Conservation (phyloP, 2,113 vertebrate species). For the Tympanuchus pallidicinctus region DNA sequence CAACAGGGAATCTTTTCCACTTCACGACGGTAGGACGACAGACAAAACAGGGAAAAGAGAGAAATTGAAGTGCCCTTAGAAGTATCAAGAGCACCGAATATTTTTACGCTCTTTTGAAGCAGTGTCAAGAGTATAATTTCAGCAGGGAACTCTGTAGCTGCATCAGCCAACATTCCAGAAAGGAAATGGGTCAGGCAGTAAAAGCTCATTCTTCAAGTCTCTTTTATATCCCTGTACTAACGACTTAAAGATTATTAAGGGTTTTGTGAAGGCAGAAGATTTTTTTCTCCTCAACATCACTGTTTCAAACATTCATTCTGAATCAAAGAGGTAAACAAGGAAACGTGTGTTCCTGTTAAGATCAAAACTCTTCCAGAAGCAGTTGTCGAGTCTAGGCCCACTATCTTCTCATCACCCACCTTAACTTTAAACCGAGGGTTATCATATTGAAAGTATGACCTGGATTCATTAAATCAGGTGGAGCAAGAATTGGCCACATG, state of each 20-base stretch:
- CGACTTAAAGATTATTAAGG: not conserved
- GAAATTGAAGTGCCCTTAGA: not conserved
- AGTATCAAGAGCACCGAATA: slow-evolving; percentile 41
- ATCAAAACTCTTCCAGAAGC: not conserved
- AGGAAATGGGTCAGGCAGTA: not conserved
- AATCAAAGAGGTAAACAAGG: not conserved
- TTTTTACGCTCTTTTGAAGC: not conserved
- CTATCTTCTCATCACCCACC: not conserved
- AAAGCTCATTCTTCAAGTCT: not conserved
- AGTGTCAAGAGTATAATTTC: not conserved
- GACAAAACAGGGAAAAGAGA: not conserved
- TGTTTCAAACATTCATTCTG: not conserved
- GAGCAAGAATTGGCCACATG: not conserved
- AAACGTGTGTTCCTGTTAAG: not conserved
- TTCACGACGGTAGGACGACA: not conserved
- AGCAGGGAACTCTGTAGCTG: not conserved
- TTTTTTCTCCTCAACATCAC: not conserved
- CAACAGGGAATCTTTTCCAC: not conserved
- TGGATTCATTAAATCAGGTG: not conserved
- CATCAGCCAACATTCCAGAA: not conserved
- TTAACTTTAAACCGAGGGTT: not conserved
- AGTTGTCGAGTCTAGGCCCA: not conserved
- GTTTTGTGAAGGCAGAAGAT: not conserved
- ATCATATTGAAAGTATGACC: not conserved
- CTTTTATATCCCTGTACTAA: not conserved